phyloP scores from a whole-genome alignment of 2,888 invertebrate species.

The Ceratothoa steindachneri region DNA sequence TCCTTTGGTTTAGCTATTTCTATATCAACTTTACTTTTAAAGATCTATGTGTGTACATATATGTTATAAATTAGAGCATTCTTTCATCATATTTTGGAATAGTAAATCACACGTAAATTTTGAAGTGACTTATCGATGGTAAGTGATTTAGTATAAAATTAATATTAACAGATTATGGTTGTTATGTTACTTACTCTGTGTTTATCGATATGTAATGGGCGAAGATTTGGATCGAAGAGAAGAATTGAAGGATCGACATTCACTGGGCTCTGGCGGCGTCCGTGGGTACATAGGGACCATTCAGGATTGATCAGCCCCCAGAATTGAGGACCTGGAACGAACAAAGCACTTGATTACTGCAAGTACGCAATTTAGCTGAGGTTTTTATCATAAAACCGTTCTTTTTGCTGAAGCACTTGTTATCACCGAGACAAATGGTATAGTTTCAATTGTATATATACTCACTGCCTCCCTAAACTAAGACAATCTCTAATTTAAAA shows the following conservation, averaged over 20 bases:
- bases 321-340: conserved; percentile 34
- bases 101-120: too few species aligned
- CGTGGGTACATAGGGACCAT: conserved; percentile 96
- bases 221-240: conserved; percentile 91
- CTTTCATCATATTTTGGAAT: not conserved
- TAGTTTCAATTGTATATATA: too few species aligned
- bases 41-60: not conserved
- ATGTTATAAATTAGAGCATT: not conserved
- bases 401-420: too few species aligned
- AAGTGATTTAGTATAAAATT: too few species aligned
- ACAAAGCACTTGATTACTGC: too few species aligned
- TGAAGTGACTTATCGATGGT: not conserved
- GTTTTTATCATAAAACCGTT: too few species aligned
- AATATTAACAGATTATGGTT: too few species aligned
- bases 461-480: too few species aligned
- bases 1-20: too few species aligned
- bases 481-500: too few species aligned
- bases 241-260: conserved; percentile 90
- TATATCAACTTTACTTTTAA: not conserved
- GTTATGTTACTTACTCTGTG: conserved; percentile 68
- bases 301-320: conserved; percentile 64
- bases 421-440: too few species aligned
- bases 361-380: too few species aligned
- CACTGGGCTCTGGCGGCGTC: conserved; percentile 93
- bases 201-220: conserved; percentile 86